Evolutionary conservation across 37 sponge, comb jelly and placozoan species (phyloP).

Genomic region (Petrosia ficiformis): DNA sequence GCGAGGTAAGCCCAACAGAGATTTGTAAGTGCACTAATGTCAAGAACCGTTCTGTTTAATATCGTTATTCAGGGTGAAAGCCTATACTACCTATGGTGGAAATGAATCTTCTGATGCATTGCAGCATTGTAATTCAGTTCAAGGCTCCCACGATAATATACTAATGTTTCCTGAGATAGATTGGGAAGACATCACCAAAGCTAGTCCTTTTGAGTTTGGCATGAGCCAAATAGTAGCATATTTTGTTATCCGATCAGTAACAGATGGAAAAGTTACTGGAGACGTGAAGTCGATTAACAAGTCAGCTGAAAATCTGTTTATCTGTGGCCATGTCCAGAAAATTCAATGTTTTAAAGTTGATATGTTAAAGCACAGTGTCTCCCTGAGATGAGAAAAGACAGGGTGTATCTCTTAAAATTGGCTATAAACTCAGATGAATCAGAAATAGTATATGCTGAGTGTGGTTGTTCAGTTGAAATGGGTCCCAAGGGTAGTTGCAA

Average conservation of each 20-base stretch:
- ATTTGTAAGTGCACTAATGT: no score
- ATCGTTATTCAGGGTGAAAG: no score
- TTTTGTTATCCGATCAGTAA: slow-evolving; percentile 11
- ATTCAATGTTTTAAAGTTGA: background rate
- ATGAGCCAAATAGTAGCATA: slow-evolving; percentile 14
- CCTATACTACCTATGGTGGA: no score
- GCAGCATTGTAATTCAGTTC: no score
- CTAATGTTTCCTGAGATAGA: no score
- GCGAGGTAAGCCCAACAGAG: no score
- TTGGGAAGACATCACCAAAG: background rate
- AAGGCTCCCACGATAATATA: no score
- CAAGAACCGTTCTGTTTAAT: no score
- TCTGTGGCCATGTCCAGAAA: slow-evolving; percentile 40
- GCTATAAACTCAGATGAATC: background rate
- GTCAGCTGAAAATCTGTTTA: slow-evolving; percentile 28
- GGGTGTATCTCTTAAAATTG: slow-evolving; percentile 18
- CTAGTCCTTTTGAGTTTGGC: no score
- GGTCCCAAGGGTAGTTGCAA: slow-evolving; percentile 36
- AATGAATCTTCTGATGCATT: no score
- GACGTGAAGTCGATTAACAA: slow-evolving; percentile 14
- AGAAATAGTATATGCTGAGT: slow-evolving; percentile 29
- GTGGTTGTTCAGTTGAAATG: slow-evolving; percentile 50
- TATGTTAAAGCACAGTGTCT: slow-evolving; percentile 27
- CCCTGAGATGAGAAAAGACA: slow-evolving; percentile 34
- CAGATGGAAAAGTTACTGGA: slow-evolving; percentile 6